Conservation (phyloP, 1,140 invertebrate genomes). For the Amyelois transitella region DNA sequence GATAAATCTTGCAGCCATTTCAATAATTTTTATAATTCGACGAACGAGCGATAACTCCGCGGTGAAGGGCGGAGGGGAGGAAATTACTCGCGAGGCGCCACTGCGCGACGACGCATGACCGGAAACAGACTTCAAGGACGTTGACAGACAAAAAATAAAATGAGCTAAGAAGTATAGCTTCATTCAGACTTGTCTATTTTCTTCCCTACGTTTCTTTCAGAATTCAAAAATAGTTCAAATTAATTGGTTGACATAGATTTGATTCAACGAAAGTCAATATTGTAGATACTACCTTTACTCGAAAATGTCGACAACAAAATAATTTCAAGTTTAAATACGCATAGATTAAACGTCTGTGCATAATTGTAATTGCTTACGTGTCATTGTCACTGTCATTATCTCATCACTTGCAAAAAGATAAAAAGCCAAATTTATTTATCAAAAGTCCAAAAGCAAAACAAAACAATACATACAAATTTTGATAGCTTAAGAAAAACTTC, state of each 20-base stretch:
- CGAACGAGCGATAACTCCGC: constrained; percentile 50
- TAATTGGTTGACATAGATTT: neutral
- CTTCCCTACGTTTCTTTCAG: neutral
- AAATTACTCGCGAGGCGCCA: constrained; percentile 48
- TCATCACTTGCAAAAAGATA: neutral
- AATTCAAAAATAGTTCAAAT: neutral
- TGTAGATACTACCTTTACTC: neutral
- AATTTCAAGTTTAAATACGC: neutral
- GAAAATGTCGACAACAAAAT: neutral
- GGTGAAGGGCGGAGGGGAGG: constrained; percentile 55
- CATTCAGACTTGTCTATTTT: too few relatives aligned
- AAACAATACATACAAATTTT: neutral
- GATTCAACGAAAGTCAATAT: neutral
- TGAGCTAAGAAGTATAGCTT: neutral
- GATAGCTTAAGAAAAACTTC: too few relatives aligned
- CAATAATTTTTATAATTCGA: constrained; percentile 57
- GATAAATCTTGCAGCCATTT: constrained; percentile 73
- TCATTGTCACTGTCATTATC: neutral
- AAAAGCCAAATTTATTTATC: neutral
- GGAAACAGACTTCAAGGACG: constrained; percentile 41
- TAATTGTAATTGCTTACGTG: neutral
- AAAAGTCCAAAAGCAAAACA: neutral
- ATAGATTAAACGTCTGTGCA: neutral
- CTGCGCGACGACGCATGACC: constrained; percentile 67
- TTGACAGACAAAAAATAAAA: neutral